phyloP scores from a whole-genome alignment of 1,140 invertebrate species.

The Physella acuta region DNA sequence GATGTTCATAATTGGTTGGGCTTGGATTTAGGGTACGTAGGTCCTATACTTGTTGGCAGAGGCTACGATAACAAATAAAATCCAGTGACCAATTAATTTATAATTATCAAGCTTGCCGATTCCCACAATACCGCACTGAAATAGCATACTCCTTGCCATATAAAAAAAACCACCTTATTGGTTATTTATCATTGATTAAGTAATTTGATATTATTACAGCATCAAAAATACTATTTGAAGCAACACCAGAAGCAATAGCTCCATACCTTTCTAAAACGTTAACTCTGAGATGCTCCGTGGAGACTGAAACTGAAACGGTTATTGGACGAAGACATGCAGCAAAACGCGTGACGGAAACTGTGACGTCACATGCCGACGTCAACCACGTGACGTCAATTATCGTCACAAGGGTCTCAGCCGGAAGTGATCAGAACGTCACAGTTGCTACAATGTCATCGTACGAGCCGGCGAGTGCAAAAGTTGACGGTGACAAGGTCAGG shows the following conservation, averaged over 20 bases:
- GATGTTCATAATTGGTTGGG: no score
- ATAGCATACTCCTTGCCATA: no score
- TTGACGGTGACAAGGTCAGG: not conserved
- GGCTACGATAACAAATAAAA: no score
- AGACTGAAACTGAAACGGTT: not conserved
- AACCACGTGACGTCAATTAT: conserved; percentile 1
- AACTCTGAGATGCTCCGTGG: not conserved
- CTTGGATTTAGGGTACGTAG: no score
- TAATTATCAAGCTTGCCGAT: no score
- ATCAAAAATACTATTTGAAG: not conserved
- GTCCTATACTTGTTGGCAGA: no score
- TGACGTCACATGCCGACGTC: not conserved
- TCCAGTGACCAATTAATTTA: no score
- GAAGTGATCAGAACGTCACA: not conserved
- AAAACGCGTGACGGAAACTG: not conserved
- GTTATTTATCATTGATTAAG: no score
- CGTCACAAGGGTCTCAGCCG: not conserved
- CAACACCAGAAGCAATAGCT: not conserved
- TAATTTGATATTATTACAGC: not conserved
- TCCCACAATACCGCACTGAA: no score
- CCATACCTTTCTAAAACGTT: not conserved
- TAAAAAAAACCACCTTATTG: no score
- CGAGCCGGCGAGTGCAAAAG: not conserved
- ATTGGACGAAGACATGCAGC: not conserved
- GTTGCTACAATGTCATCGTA: not conserved